Percentiles rank a stretch among this genome's conserved stretches.
phyloP scores from a whole-genome alignment of 1,140 invertebrate genomes.

The Drosophila littoralis region DNA sequence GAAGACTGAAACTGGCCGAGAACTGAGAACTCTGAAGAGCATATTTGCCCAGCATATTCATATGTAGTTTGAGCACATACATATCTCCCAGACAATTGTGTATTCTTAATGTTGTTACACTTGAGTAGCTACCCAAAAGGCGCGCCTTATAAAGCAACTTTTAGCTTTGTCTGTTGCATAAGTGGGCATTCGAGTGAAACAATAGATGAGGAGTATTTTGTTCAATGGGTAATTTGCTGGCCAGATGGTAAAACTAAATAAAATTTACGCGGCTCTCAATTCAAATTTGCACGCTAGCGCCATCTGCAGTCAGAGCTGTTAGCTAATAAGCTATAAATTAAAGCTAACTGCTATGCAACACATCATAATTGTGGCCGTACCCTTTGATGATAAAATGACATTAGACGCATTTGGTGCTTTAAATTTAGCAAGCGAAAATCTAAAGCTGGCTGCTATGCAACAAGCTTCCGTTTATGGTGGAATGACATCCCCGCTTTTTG shows the following conservation, averaged over 20 bases:
- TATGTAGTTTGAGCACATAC: not conserved
- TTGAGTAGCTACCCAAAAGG: conserved; percentile 44
- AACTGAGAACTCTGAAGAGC: conserved; percentile 3
- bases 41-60: not conserved
- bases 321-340: not conserved
- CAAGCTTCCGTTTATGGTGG: no score
- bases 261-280: not conserved
- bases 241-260: conserved; percentile 14
- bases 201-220: not conserved
- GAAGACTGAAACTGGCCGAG: conserved; percentile 41
- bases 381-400: no score
- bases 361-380: not conserved
- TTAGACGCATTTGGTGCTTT: not conserved
- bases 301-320: conserved; percentile 12
- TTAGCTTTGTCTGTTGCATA: conserved; percentile 27
- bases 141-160: conserved; percentile 39
- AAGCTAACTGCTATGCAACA: not conserved
- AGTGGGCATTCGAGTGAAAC: conserved; percentile 50
- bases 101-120: conserved; percentile 61
- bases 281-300: not conserved
- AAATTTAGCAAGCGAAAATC: no score
- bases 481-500: no score
- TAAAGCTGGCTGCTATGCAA: not conserved
- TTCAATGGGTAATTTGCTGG: not conserved
- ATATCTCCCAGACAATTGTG: conserved; percentile 64